A percentile compares a stretch with the other conserved stretches of the same genome.
These are phyloP conservation scores for Hipposideros larvatus DNA, from an alignment of 2,797 vertebrate genomes.

Conservation along the genomic window DNA sequence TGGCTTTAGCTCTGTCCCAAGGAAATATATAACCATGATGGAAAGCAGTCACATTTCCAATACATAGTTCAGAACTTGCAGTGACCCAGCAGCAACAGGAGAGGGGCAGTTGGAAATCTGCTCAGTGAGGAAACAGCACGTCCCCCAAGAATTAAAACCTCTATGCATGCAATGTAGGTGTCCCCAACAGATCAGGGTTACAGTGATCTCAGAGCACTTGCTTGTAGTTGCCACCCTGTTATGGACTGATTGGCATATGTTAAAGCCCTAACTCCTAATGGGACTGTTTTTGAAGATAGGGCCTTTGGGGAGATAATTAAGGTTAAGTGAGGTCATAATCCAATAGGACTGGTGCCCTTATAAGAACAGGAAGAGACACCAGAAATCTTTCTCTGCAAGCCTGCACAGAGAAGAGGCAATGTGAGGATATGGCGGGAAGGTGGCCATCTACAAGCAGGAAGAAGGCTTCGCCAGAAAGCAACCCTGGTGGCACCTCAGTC, in stretches of 20 bases:
- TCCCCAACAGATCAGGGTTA: not conserved
- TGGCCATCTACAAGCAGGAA: not conserved
- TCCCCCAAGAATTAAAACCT: not conserved
- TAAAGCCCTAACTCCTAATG: not conserved
- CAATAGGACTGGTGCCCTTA: not conserved
- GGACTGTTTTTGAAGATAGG: not conserved
- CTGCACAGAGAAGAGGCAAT: not conserved
- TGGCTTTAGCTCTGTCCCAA: slow-evolving; percentile 81
- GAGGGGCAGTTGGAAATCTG: not conserved
- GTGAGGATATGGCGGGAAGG: not conserved
- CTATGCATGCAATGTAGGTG: not conserved
- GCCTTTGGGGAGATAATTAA: not conserved
- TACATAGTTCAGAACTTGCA: not conserved
- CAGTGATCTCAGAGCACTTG: not conserved
- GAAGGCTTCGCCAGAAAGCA: not conserved
- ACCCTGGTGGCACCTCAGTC: not conserved
- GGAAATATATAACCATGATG: slow-evolving; percentile 79
- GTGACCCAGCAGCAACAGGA: not conserved
- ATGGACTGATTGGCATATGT: not conserved
- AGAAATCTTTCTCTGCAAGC: not conserved
- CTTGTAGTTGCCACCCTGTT: not conserved
- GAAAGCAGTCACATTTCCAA: slow-evolving; percentile 51
- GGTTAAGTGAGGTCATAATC: not conserved
- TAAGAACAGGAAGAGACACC: not conserved
- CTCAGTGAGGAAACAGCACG: not conserved